phyloP scores from a whole-genome alignment of 2,113 vertebrate genomes.

The Anthoscopus minutus region DNA sequence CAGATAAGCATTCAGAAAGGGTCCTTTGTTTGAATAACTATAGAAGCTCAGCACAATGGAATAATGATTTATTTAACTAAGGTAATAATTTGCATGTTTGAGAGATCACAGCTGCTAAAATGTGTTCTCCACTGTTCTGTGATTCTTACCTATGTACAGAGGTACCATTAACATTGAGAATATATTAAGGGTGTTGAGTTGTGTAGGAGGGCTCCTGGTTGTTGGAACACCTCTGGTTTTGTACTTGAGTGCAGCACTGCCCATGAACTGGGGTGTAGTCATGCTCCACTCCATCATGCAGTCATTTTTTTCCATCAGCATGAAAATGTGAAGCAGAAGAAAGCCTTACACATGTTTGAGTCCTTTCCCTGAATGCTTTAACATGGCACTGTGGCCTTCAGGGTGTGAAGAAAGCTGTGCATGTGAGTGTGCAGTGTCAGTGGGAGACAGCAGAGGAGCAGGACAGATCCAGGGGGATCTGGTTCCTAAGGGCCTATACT shows the following conservation, averaged over 20 bases:
- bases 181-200: background rate
- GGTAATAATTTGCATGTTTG: background rate
- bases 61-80: background rate
- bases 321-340: background rate
- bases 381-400: background rate
- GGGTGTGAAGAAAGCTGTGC: background rate
- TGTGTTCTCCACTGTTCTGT: background rate
- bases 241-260: background rate
- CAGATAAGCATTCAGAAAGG: background rate
- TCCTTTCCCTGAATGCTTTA: background rate
- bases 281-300: background rate
- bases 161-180: background rate
- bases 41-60: background rate
- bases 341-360: background rate
- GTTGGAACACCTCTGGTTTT: background rate
- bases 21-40: background rate
- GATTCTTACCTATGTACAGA: background rate
- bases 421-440: accelerated
- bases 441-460: background rate
- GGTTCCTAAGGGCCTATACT: background rate
- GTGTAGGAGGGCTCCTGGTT: background rate
- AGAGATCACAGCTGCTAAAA: background rate
- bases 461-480: background rate
- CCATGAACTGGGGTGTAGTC: background rate
- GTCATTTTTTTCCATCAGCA: background rate